These are phyloP conservation scores for Pantherophis vulpinus DNA, from an alignment of 2,797 vertebrate species.

Conservation along the genomic window DNA sequence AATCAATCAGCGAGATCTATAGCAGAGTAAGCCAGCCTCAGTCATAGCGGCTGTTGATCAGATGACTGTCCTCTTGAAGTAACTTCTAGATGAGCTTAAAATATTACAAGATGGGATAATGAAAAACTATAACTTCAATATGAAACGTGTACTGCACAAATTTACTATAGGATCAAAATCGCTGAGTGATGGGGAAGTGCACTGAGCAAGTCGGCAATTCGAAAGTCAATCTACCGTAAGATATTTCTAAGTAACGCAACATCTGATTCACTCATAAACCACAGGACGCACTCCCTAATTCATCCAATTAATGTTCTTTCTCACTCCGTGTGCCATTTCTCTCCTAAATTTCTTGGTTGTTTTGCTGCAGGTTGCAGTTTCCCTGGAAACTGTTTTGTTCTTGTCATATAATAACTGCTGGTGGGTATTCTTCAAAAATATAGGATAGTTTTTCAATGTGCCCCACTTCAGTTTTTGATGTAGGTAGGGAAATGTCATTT, in stretches of 20 bases:
- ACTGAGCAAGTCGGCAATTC: background rate
- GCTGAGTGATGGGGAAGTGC: background rate
- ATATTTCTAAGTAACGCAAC: background rate
- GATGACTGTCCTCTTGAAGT: background rate
- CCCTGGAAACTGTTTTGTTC: background rate
- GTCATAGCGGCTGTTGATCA: background rate
- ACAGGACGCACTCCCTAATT: background rate
- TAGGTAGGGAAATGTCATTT: background rate
- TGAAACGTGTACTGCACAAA: background rate
- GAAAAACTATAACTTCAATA: background rate
- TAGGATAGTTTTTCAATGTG: background rate
- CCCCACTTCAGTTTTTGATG: background rate
- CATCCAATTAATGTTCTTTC: background rate
- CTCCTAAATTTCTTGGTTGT: background rate
- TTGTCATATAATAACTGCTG: background rate
- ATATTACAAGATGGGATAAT: background rate
- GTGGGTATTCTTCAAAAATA: background rate
- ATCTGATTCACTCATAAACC: background rate
- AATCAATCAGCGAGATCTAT: background rate
- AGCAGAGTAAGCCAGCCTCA: background rate
- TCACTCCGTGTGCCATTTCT: background rate
- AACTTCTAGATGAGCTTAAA: background rate
- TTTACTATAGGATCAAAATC: background rate
- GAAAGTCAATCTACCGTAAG: background rate
- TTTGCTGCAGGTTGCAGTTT: background rate